Base-by-base conservation (phyloP, 1,140 invertebrate genomes). In the Delia radicum region DNA sequence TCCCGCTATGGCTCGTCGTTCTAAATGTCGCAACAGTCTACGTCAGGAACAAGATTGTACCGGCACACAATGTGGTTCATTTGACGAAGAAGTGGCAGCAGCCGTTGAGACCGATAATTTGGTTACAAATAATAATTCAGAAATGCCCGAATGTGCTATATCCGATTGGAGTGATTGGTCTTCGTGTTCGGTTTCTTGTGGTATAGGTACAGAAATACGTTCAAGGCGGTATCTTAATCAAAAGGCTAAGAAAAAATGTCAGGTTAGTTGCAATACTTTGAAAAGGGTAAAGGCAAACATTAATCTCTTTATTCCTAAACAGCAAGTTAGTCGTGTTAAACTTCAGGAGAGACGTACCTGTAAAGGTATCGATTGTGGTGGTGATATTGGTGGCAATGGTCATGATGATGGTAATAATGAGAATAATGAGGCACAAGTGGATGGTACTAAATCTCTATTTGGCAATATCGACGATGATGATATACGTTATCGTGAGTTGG, bases 111-210 rank as follows among this genome's bases (percentile, higher is more conserved):
- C 77, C 71, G 75, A 74, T 10, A 77, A n/a, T 1, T 74, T 78
- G 15, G 74, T 77, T 3, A 80, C 80, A 31, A 28, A 67, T 0
- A 46, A 78, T 0, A 46, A 31, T 13, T n/a, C 42, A 7, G 79
- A 81, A 28, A 81, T 80, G 78, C 82, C 83, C 0, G 89, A 92
- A 79, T 96, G 95, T 78, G 87, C 90, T 33, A 88, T 94, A 1
- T 90, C 91, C 1, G 88, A 89, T 37, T 96, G 93, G 93, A 89
- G 89, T 10, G 87, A 89, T 3, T 96, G 94, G 94, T 89, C 90
- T 29, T 85, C 89, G 0, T 96, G 95, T 80, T 93, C 89, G 42
- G 90, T 89, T 0, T 91, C 91, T 12, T 96, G 95, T 61, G 85
- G 85, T 18, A 76, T 74, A 0, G 85, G 85, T 0, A 80, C 81